Base-by-base conservation (phyloP, 2,797 vertebrate genomes). In the Morelia viridis region DNA sequence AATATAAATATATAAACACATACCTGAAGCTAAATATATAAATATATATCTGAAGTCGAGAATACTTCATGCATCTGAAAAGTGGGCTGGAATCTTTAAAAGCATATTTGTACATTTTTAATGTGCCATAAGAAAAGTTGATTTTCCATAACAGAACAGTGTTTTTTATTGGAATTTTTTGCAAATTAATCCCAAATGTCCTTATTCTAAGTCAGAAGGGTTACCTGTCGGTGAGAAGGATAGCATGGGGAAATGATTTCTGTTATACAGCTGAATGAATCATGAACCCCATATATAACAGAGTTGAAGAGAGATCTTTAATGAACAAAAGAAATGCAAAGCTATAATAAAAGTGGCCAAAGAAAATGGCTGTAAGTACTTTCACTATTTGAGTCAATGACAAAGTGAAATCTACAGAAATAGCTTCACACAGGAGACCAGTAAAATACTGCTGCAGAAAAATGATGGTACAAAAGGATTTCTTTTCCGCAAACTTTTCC, bases 381-480 rank as follows among this genome's bases (percentile, higher is more conserved):
- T 86, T 46, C 22, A 86, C n/a, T 53, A 4, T 26, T 22, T 87
- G 26, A 15, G 84, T 62, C 24, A 60, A 31, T 57, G 46, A 56
- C 24, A 56, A 17, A 64, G 2, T 53, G n/a, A 65, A 7, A n/a
- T 35, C 13, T 26, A n/a, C 17, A 19, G 84, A 57, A 60, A n/a
- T 28, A 46, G 24, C 28, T n/a, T 87, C 41, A n/a, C 35, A n/a
- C 41, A 76, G 13, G 46, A 71, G 15, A 61, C 60, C 85, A 91
- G n/a, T 26, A 65, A 62, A 88, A 57, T 90, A 89, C 35, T 89
- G 84, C 84, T 92, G 19, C n/a, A 88, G 28, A 31, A 88, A 41
- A 57, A 85, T 68, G 28, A 83, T 85, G 57, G 31, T 46, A 31
- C 56, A 90, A 64, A 58, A 91, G 15, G 26, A 87, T 26, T 88